These are phyloP conservation scores for Probaryconus sp. DNA, from an alignment of 1,140 invertebrate genomes.

Conservation along the genomic window DNA sequence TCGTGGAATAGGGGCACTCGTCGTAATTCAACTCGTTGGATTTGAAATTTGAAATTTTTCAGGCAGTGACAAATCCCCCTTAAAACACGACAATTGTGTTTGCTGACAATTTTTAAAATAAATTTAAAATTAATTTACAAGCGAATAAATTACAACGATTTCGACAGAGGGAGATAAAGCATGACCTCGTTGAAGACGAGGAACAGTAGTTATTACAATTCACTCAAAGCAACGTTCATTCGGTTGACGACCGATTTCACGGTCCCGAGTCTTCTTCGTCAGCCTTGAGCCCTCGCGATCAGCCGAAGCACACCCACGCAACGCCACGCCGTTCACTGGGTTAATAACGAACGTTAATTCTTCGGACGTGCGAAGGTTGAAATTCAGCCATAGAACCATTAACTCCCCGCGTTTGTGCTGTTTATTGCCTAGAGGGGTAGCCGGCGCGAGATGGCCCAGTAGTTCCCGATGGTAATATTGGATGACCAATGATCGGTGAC, in stretches of 20 bases:
- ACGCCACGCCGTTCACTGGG: conserved; percentile 29
- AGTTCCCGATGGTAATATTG: conserved; percentile 45
- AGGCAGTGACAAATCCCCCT: no score
- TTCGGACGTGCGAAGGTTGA: conserved; percentile 63
- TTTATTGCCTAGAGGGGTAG: conserved; percentile 49
- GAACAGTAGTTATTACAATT: conserved; percentile 53
- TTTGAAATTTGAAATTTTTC: conserved; percentile 33
- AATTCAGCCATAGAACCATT: conserved; percentile 60
- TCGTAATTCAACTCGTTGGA: conserved; percentile 46
- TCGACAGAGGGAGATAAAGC: no score
- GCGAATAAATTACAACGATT: no score
- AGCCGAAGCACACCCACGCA: conserved; percentile 44
- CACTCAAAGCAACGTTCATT: conserved; percentile 36
- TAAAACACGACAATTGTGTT: conserved; percentile 16
- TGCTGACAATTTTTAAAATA: no score
- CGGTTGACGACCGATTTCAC: conserved; percentile 66
- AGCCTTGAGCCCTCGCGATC: conserved; percentile 31
- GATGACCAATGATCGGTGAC: conserved; percentile 67
- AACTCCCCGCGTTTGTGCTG: conserved; percentile 45
- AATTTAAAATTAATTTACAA: no score
- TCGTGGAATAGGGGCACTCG: conserved; percentile 62
- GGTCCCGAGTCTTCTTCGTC: conserved; percentile 43
- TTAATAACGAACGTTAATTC: no score
- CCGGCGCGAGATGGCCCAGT: conserved; percentile 35
- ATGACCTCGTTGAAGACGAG: no score